Percentiles rank a stretch among this genome's conserved stretches.
Conservation (phyloP, 2,888 invertebrate species). For the Homarus gammarus region DNA sequence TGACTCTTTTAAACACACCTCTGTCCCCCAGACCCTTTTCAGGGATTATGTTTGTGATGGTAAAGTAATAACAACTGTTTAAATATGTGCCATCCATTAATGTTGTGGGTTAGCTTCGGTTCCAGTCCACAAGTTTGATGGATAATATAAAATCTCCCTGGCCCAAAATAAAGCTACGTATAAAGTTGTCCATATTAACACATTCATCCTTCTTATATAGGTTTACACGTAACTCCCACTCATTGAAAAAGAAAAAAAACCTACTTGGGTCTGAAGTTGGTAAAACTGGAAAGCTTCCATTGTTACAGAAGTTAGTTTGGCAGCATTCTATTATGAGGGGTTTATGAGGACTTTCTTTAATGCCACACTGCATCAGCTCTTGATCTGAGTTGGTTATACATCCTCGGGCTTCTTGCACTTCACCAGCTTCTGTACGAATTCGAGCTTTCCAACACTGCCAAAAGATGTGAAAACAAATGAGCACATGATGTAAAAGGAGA, state of each 20-base stretch:
- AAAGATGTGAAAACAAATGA: neutral
- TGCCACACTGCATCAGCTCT: constrained; percentile 49
- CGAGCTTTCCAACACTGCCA: constrained; percentile 53
- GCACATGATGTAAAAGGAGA: neutral
- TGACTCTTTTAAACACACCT: no score
- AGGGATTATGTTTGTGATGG: no score
- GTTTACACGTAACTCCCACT: neutral
- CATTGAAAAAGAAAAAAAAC: constrained; percentile 14
- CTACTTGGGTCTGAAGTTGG: constrained; percentile 21
- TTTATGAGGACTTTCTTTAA: constrained; percentile 9
- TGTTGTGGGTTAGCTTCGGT: no score
- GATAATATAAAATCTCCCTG: no score
- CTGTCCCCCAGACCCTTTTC: no score
- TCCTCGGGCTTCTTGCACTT: constrained; percentile 25
- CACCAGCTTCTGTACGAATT: constrained; percentile 3
- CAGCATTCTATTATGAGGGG: constrained; percentile 52
- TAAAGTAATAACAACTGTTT: no score
- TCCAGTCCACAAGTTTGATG: no score
- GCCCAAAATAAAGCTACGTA: no score
- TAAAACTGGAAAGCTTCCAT: constrained; percentile 44
- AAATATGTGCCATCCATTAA: no score
- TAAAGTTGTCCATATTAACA: no score
- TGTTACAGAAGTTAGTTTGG: constrained; percentile 48
- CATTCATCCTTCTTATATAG: neutral
- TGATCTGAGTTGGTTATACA: constrained; percentile 49